phyloP scores from a whole-genome alignment of 2,888 invertebrate species.

The Mycogona germanica region DNA sequence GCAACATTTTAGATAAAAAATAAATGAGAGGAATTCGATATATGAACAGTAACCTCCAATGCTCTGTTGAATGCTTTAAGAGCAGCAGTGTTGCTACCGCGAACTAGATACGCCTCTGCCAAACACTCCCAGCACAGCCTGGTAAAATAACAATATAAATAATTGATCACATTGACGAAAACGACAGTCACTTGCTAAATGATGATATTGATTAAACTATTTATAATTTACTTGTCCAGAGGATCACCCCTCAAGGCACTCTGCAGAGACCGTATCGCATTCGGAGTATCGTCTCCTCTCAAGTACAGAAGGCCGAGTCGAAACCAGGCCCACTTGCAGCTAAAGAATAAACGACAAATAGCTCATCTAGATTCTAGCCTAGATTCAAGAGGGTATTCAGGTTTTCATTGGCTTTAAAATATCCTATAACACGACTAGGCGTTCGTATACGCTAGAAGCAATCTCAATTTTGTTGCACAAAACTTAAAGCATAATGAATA shows the following conservation, averaged over 20 bases:
- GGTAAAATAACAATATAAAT: slow-evolving; percentile 17
- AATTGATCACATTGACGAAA: slow-evolving; percentile 6
- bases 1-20: not conserved
- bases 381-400: no score
- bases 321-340: slow-evolving; percentile 63
- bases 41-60: slow-evolving; percentile 51
- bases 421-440: no score
- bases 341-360: slow-evolving; percentile 26
- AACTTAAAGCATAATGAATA: no score
- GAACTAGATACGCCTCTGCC: slow-evolving; percentile 76
- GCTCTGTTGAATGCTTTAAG: slow-evolving; percentile 72
- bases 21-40: no score
- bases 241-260: slow-evolving; percentile 40
- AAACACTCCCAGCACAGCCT: slow-evolving; percentile 70
- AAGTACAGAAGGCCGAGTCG: slow-evolving; percentile 71
- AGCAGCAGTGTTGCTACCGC: slow-evolving; percentile 84
- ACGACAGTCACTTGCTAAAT: not conserved
- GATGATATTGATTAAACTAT: not conserved
- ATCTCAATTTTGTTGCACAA: no score
- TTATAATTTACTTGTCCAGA: slow-evolving; percentile 46
- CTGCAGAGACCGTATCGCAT: slow-evolving; percentile 63
- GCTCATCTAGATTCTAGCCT: no score
- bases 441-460: no score
- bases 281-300: slow-evolving; percentile 53
- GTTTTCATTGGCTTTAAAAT: no score